A percentile compares a stretch with the other conserved stretches of the same genome.
phyloP scores from a whole-genome alignment of 2,797 vertebrate genomes.

The Lithobates pipiens region DNA sequence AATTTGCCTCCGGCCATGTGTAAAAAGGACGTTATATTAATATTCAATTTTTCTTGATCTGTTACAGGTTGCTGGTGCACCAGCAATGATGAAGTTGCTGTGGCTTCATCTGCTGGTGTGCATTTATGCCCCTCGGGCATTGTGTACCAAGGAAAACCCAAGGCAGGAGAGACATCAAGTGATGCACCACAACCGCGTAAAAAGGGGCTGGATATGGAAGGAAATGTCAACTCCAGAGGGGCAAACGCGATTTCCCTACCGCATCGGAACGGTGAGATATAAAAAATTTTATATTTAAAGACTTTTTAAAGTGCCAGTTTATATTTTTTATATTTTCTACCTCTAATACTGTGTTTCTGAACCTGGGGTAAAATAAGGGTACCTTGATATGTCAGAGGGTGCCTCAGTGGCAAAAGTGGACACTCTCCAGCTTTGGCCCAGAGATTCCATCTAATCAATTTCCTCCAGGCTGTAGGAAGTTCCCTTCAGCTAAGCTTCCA shows the following conservation, averaged over 20 bases:
- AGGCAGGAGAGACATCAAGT: conserved; percentile 26
- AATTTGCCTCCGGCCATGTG: too few relatives aligned
- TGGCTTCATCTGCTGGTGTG: conserved; percentile 47
- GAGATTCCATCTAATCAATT: too few relatives aligned
- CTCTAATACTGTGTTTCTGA: neutral
- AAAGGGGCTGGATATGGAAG: conserved; percentile 82
- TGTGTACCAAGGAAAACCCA: conserved; percentile 24
- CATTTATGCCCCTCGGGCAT: conserved; percentile 37
- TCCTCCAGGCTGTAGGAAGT: too few relatives aligned
- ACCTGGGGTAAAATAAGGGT: too few relatives aligned
- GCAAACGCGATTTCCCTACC: conserved; percentile 73
- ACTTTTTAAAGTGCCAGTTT: too few relatives aligned
- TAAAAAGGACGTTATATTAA: neutral
- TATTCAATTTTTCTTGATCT: neutral
- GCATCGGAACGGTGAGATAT: conserved; percentile 77
- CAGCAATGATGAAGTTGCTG: conserved; percentile 56
- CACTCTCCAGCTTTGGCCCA: too few relatives aligned
- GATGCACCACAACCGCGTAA: conserved; percentile 70
- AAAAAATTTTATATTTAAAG: too few relatives aligned
- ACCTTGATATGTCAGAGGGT: too few relatives aligned
- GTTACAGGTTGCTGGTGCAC: neutral
- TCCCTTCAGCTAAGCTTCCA: too few relatives aligned
- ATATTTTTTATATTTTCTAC: neutral
- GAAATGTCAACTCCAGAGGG: conserved; percentile 78
- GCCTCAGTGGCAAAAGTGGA: too few relatives aligned